Conservation (phyloP, 2,113 vertebrate species). For the Clarias magur region DNA sequence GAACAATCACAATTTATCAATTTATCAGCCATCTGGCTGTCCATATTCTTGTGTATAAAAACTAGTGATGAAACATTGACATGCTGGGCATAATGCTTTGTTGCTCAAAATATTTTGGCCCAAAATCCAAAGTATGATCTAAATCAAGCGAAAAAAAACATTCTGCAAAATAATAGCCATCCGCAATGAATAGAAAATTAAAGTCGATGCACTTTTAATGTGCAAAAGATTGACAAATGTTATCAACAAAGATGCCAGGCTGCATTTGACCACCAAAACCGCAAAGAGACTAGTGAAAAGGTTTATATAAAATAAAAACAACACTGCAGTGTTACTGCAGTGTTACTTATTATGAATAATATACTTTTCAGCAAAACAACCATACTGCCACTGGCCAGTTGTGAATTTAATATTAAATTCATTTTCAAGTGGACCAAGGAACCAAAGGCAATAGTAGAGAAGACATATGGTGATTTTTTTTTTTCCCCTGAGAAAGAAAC, state of each 20-base stretch:
- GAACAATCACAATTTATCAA: not conserved
- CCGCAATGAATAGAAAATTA: not conserved
- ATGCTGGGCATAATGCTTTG: not conserved
- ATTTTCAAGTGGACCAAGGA: not conserved
- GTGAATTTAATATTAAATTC: not conserved
- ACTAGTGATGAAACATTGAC: not conserved
- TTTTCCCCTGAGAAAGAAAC: constrained; percentile 26
- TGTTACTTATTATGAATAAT: not conserved
- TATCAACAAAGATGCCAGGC: not conserved
- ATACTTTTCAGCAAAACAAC: not conserved
- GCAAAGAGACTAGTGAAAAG: not conserved
- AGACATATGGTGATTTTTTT: not conserved
- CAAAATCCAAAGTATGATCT: not conserved
- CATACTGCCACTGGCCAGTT: not conserved
- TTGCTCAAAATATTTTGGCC: not conserved
- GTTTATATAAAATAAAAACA: not conserved
- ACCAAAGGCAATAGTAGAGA: constrained; percentile 7
- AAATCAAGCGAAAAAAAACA: not conserved
- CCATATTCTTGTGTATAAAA: not conserved
- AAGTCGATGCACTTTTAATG: not conserved
- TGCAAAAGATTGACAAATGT: not conserved
- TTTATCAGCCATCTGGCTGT: not conserved
- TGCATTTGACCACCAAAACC: not conserved
- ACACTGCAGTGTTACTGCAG: not conserved
- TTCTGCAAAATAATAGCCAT: not conserved